These are phyloP conservation scores for Muntiacus reevesi DNA, from an alignment of 2,113 vertebrate species.

Conservation along the genomic window DNA sequence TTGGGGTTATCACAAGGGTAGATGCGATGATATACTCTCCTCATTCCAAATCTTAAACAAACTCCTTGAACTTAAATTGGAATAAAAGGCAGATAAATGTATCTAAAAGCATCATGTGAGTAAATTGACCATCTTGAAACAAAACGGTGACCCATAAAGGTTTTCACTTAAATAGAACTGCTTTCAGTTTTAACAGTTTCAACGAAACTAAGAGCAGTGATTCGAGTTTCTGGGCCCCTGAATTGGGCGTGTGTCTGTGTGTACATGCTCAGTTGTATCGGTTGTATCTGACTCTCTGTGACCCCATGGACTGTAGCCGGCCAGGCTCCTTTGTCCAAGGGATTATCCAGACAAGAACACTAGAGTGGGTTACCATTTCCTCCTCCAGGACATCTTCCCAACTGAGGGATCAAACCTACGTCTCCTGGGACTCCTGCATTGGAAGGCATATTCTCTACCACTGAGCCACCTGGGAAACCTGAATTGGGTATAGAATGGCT, in stretches of 20 bases:
- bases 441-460: background rate
- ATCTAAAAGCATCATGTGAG: background rate
- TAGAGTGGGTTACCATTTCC: background rate
- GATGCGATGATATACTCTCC: too few relatives aligned
- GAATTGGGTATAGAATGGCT: background rate
- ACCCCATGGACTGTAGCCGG: background rate
- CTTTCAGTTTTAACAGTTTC: background rate
- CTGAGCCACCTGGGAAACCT: background rate
- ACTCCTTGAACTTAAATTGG: background rate
- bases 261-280: background rate
- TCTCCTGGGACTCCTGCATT: background rate
- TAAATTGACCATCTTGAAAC: background rate
- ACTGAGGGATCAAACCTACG: background rate
- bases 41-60: background rate
- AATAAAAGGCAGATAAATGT: background rate
- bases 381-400: background rate
- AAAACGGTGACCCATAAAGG: background rate
- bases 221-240: background rate
- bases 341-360: background rate
- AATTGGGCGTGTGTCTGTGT: background rate
- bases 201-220: background rate
- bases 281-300: background rate
- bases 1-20: background rate
- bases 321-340: background rate
- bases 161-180: background rate